These are phyloP conservation scores for Pandemis heparana DNA, from an alignment of 2,888 invertebrate species.

Conservation along the genomic window DNA sequence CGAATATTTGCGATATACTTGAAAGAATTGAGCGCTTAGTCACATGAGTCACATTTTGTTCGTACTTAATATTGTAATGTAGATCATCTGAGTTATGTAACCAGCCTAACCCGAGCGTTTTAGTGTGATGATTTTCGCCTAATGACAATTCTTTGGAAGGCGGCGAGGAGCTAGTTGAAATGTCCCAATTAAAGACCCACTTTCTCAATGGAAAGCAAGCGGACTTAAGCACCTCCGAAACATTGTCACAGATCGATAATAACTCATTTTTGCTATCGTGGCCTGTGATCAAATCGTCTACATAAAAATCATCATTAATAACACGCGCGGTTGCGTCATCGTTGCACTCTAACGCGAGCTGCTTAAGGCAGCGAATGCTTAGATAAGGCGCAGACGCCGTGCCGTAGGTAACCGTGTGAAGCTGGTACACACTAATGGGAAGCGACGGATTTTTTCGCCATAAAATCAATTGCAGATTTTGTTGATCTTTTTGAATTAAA, in stretches of 20 bases:
- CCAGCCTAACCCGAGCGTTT: conserved; percentile 46
- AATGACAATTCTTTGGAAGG: conserved; percentile 18
- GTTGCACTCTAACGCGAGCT: conserved; percentile 53
- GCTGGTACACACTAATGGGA: conserved; percentile 47
- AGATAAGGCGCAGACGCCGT: conserved; percentile 55
- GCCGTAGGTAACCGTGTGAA: conserved; percentile 54
- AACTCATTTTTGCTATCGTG: conserved; percentile 34
- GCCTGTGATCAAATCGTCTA: conserved; percentile 50
- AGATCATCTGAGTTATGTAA: conserved; percentile 37
- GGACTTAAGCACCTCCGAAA: neutral
- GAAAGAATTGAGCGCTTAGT: conserved; percentile 46
- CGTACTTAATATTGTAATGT: conserved; percentile 34
- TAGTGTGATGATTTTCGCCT: conserved; percentile 35
- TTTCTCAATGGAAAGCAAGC: conserved; percentile 6
- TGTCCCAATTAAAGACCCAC: neutral
- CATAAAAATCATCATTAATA: conserved; percentile 49
- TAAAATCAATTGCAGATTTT: conserved; percentile 54
- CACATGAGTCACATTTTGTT: conserved; percentile 15
- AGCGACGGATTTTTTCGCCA: conserved; percentile 52
- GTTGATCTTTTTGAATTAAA: conserved; percentile 48
- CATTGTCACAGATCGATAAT: neutral
- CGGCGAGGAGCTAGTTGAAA: neutral
- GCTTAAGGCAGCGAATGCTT: conserved; percentile 51
- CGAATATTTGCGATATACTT: conserved; percentile 39
- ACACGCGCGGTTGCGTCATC: conserved; percentile 46